phyloP scores from a whole-genome alignment of 2,888 invertebrate genomes.

The Blastobasis lacticolella region DNA sequence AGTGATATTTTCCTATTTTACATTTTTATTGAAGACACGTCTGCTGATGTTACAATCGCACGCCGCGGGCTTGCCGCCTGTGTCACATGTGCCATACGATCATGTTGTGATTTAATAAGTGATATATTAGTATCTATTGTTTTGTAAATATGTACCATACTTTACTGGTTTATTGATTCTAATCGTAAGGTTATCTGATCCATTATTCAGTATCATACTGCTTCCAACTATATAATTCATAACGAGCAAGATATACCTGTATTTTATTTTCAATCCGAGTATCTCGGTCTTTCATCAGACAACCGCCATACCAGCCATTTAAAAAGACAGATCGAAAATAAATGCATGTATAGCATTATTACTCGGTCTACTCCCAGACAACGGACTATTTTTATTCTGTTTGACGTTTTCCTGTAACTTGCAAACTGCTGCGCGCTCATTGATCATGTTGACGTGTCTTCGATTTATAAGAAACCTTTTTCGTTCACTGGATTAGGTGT shows the following conservation, averaged over 20 bases:
- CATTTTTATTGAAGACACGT: conserved; percentile 61
- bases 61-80: conserved; percentile 41
- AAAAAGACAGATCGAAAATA: no score
- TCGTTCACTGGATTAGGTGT: conserved; percentile 59
- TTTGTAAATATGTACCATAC: conserved; percentile 73
- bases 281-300: no score
- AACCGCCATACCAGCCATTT: no score
- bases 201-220: conserved; percentile 27
- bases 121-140: conserved; percentile 65
- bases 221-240: conserved; percentile 36
- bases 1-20: conserved; percentile 57
- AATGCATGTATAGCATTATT: no score
- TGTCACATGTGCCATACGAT: conserved; percentile 69
- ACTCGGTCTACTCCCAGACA: conserved; percentile 8
- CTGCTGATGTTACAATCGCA: conserved; percentile 23
- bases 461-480: conserved; percentile 41
- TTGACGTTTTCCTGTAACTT: conserved; percentile 23
- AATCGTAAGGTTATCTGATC: conserved; percentile 51
- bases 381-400: conserved; percentile 1
- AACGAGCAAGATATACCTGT: conserved; percentile 24
- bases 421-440: conserved; percentile 21
- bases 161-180: conserved; percentile 49
- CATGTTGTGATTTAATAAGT: conserved; percentile 72
- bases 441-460: conserved; percentile 54
- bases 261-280: no score